A percentile compares a stretch with the other conserved stretches of the same genome.
These are phyloP conservation scores for Zootoca vivipara DNA, from an alignment of 2,113 vertebrate genomes.

Conservation along the genomic window DNA sequence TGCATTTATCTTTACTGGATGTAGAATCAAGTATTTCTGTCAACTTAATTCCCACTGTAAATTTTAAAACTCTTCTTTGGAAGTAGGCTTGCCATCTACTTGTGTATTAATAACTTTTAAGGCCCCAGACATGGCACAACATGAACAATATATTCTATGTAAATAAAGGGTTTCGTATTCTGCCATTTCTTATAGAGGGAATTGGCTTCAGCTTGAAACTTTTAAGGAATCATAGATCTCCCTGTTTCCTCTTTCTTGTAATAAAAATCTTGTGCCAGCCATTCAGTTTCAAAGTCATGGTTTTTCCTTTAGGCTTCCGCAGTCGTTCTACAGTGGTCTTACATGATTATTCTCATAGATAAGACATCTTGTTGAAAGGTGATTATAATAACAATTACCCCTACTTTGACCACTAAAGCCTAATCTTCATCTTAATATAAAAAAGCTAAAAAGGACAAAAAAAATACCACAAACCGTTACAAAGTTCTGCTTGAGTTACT, in stretches of 20 bases:
- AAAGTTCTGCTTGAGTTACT: slow-evolving; percentile 90
- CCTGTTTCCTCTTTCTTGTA: slow-evolving; percentile 27
- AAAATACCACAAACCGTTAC: slow-evolving; percentile 71
- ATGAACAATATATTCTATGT: background rate
- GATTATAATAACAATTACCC: slow-evolving; percentile 70
- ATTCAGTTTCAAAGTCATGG: slow-evolving; percentile 41
- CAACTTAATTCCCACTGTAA: background rate
- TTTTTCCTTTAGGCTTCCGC: slow-evolving; percentile 52
- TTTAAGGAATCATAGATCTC: slow-evolving; percentile 1
- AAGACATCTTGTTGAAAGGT: slow-evolving; percentile 61
- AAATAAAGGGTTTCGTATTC: background rate
- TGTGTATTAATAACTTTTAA: background rate
- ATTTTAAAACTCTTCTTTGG: background rate
- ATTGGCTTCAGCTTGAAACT: slow-evolving; percentile 11
- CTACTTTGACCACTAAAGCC: slow-evolving; percentile 61
- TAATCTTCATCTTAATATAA: slow-evolving; percentile 81
- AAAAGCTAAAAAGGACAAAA: slow-evolving; percentile 50
- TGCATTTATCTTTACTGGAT: background rate
- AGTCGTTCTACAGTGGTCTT: slow-evolving; percentile 41
- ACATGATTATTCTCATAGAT: slow-evolving; percentile 56
- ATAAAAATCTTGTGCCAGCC: slow-evolving; percentile 16
- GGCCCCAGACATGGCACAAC: background rate
- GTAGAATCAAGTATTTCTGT: background rate
- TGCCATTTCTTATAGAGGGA: background rate
- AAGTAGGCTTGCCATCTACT: background rate